Conservation (phyloP, 2,113 vertebrate genomes). For the Eretmochelys imbricata region DNA sequence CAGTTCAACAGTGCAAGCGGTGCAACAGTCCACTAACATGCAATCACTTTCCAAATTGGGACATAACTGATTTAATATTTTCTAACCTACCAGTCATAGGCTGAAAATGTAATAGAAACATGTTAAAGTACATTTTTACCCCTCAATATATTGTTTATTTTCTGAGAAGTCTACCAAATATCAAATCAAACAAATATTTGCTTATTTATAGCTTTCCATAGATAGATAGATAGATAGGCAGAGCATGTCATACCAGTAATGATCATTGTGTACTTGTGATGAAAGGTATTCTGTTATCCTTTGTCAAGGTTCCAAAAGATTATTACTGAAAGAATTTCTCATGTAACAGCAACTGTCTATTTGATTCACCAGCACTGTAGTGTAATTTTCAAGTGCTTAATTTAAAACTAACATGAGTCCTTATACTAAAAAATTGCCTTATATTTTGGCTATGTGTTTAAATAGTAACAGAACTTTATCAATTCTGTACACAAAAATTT, state of each 20-base stretch:
- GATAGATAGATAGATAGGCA: slow-evolving; percentile 12
- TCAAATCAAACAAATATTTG: neutral
- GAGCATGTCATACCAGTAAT: neutral
- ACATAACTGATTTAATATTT: neutral
- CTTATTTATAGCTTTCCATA: slow-evolving; percentile 5
- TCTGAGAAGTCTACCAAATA: neutral
- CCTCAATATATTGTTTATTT: neutral
- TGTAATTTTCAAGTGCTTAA: slow-evolving; percentile 29
- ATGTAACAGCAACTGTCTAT: slow-evolving; percentile 38
- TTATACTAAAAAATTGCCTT: slow-evolving; percentile 17
- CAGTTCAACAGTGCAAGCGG: neutral
- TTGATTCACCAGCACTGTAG: slow-evolving; percentile 16
- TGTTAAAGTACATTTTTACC: neutral
- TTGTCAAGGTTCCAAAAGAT: slow-evolving; percentile 5
- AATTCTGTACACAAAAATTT: neutral
- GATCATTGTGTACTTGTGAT: neutral
- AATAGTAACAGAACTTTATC: neutral
- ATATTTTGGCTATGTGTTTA: slow-evolving; percentile 14
- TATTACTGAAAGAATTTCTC: slow-evolving; percentile 37
- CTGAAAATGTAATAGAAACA: neutral
- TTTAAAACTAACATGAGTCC: neutral
- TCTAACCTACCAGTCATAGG: neutral
- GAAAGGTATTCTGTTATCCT: neutral
- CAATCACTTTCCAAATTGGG: neutral
- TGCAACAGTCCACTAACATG: neutral